Base-by-base conservation (phyloP, 92 coral and sea anemone species). In the Micromussa lordhowensis region DNA sequence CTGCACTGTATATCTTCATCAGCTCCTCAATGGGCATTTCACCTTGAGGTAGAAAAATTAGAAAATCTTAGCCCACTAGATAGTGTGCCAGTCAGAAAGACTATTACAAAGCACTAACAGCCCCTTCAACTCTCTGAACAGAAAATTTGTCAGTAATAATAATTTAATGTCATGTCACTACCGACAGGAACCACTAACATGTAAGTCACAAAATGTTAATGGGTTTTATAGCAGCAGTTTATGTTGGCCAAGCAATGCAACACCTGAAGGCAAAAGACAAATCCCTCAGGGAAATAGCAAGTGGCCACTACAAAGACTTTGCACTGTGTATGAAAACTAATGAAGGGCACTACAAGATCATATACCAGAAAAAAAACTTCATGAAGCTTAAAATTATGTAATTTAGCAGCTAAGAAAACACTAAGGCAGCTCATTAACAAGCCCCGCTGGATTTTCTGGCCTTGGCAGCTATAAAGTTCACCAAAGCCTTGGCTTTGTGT, bases 11-110 rank as follows among this genome's bases (percentile, higher is more conserved):
- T 68, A 89, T 90, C 83, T 96, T 96, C 58, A 96, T 90, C 69
- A 98, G 93, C 79, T 98, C 98, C 82, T 98, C 99, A 75, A 98
- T 93, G 1, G 99, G 98, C 89, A 98, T 82, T 58, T 98, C 99
- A 82, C 99, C 99, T 97, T 75, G 36, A 55, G 17, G 66, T 38
- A 53, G 7, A 72, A 38, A 59, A 29, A 59, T 68, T 30, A 3
- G 61, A 59, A 0, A 87, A 48, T 44, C 26, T 32, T 26, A 59
- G 29, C 61, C 13, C 31, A 59, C 32, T 24, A 10, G 13, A 10
- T 26, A 10, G 3, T 38, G 24, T 19, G 40, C 78, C 53, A 38
- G 5, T 13, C 49, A 36, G 1, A 38, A 40, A 22, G 12, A 75
- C 35, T n/a, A 16, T 9, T 15, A 68, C 31, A 68, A 68, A 24